Percentiles rank a stretch among this genome's conserved stretches.
These are phyloP conservation scores for Cynocephalus volans DNA, from an alignment of 2,113 vertebrate species.

Conservation along the genomic window DNA sequence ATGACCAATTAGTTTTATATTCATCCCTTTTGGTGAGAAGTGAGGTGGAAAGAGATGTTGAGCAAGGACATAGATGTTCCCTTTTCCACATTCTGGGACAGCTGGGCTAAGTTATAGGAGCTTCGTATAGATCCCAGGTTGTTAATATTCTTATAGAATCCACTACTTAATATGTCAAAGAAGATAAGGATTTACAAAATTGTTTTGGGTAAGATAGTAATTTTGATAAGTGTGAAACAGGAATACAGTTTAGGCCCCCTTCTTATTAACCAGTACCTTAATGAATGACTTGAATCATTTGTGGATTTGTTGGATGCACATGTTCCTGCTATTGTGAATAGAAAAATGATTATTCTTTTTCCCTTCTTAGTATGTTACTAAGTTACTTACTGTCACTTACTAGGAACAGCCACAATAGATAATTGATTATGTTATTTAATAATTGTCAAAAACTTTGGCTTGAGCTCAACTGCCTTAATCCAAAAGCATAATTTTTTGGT, in stretches of 20 bases:
- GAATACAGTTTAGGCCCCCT: not conserved
- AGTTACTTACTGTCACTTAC: not conserved
- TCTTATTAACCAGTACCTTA: not conserved
- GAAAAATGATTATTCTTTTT: constrained; percentile 18
- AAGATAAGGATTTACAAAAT: not conserved
- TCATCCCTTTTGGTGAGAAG: not conserved
- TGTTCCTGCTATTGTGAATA: not conserved
- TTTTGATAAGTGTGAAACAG: not conserved
- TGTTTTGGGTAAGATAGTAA: not conserved
- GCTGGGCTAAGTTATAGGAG: not conserved
- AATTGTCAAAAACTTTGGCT: constrained; percentile 31
- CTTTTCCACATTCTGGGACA: not conserved
- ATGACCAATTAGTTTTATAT: not conserved
- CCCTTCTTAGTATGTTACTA: not conserved
- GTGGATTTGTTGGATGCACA: not conserved
- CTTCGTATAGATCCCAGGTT: not conserved
- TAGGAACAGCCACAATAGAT: not conserved
- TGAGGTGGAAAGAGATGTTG: not conserved
- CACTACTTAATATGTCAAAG: not conserved
- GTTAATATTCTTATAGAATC: not conserved
- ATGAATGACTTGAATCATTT: not conserved
- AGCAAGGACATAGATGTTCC: not conserved
- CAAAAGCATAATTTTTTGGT: constrained; percentile 7
- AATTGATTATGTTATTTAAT: constrained; percentile 58
- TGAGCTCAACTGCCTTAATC: constrained; percentile 1